Percentiles rank a stretch among this genome's conserved stretches.
Conservation (phyloP, 2,797 vertebrate species). For the Melanotaenia nigrans region DNA sequence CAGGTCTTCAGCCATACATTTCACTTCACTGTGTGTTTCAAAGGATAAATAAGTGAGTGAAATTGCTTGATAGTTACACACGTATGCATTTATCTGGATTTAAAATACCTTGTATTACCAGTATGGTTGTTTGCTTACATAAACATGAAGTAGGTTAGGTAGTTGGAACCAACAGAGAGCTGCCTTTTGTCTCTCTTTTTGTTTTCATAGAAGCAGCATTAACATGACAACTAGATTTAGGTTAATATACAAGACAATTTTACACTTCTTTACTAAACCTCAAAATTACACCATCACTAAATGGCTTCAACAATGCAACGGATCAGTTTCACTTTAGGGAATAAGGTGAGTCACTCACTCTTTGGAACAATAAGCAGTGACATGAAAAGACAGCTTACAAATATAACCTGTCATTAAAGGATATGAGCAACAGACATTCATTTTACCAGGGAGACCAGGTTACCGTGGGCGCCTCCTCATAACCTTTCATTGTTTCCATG, state of each 20-base stretch:
- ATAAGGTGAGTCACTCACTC: slow-evolving; percentile 66
- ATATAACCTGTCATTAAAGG: slow-evolving; percentile 70
- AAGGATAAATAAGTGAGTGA: background rate
- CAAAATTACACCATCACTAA: slow-evolving; percentile 17
- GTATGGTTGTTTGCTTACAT: background rate
- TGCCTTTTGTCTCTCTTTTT: background rate
- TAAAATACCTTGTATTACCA: background rate
- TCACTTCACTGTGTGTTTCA: background rate
- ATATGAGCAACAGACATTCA: slow-evolving; percentile 66
- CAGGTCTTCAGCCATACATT: too few relatives aligned
- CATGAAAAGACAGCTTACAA: slow-evolving; percentile 62
- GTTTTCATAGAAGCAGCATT: background rate
- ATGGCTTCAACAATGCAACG: slow-evolving; percentile 26
- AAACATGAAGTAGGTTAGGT: background rate
- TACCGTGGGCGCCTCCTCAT: slow-evolving; percentile 63
- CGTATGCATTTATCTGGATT: background rate
- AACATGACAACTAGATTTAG: background rate
- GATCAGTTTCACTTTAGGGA: slow-evolving; percentile 59
- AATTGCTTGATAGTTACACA: background rate
- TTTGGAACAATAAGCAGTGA: slow-evolving; percentile 54
- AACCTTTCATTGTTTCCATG: slow-evolving; percentile 77
- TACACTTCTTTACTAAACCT: slow-evolving; percentile 14
- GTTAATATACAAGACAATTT: background rate
- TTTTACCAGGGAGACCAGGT: slow-evolving; percentile 65
- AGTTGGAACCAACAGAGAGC: background rate